These are phyloP conservation scores for Orcinus orca DNA, from an alignment of 2,113 vertebrate genomes.

Conservation along the genomic window DNA sequence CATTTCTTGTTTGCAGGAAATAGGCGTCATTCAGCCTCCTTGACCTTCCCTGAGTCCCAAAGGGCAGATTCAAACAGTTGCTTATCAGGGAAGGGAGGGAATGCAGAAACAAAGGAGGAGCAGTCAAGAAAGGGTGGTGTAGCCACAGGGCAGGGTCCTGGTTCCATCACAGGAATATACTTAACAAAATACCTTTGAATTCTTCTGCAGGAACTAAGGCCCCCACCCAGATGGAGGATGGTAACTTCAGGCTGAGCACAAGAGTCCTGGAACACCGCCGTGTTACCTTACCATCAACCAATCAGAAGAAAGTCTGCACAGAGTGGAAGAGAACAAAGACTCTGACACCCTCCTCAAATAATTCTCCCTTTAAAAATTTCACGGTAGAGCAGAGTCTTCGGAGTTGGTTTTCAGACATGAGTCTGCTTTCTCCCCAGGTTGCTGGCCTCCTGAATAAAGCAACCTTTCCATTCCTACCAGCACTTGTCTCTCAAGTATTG, in stretches of 20 bases:
- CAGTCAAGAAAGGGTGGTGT: too few relatives aligned
- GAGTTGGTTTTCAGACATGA: background rate
- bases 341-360: background rate
- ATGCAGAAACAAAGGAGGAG: too few relatives aligned
- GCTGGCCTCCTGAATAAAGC: background rate
- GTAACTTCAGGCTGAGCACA: background rate
- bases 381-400: background rate
- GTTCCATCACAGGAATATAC: background rate
- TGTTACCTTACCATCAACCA: background rate
- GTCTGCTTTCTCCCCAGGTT: background rate
- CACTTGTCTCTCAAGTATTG: background rate
- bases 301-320: background rate
- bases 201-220: background rate
- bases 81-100: too few relatives aligned
- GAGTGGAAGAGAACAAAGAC: background rate
- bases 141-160: background rate
- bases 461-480: background rate
- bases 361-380: background rate
- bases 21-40: too few relatives aligned
- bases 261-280: background rate
- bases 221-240: background rate
- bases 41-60: too few relatives aligned
- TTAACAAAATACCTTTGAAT: background rate
- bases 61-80: too few relatives aligned
- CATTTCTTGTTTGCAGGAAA: too few relatives aligned